phyloP scores from a whole-genome alignment of 2,113 vertebrate species.

The Trachemys scripta region DNA sequence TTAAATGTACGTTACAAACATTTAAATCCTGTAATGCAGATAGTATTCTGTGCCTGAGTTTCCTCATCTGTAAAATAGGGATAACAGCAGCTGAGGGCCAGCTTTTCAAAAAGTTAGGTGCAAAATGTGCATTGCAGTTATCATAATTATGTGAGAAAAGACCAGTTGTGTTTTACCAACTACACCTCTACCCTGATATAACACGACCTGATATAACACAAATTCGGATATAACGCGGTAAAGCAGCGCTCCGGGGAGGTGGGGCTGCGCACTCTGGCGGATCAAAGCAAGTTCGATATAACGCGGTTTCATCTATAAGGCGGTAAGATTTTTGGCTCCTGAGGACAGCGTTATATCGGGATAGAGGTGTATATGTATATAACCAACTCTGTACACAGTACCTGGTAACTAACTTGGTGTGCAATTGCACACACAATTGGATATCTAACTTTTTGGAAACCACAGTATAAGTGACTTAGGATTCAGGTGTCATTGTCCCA shows the following conservation, averaged over 20 bases:
- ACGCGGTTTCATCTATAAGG: too few species aligned
- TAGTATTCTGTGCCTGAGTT: too few species aligned
- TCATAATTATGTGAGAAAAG: neutral
- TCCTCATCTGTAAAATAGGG: too few species aligned
- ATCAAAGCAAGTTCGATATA: too few species aligned
- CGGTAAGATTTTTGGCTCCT: too few species aligned
- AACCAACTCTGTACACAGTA: neutral
- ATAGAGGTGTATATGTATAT: neutral
- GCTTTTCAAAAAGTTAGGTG: neutral
- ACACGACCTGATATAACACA: too few species aligned
- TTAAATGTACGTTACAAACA: neutral
- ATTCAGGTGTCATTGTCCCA: neutral
- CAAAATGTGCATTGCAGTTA: neutral
- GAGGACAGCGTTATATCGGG: too few species aligned
- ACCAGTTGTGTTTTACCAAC: neutral
- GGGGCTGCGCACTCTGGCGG: too few species aligned
- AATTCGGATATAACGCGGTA: too few species aligned
- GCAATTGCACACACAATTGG: fast-evolving
- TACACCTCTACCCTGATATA: neutral
- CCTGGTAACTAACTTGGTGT: neutral
- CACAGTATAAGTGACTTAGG: neutral
- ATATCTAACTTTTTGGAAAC: neutral
- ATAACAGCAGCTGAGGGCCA: too few species aligned
- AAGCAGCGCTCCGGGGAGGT: too few species aligned
- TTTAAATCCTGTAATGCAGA: neutral